Conservation (phyloP, 2,113 vertebrate species). For the Melospiza melodia region DNA sequence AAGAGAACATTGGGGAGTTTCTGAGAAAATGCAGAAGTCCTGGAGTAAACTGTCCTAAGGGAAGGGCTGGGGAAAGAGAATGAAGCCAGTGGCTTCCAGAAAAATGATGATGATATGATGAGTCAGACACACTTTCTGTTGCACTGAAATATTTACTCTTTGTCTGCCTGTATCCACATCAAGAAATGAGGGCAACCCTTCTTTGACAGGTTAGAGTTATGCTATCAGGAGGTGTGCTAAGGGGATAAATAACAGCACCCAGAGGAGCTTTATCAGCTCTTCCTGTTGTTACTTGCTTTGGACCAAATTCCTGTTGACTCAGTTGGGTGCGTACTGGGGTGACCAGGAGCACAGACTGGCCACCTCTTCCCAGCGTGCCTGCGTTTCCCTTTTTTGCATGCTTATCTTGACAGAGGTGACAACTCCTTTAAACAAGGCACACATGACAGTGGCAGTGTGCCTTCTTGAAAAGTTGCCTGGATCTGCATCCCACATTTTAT, state of each 20-base stretch:
- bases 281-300: conserved; percentile 39
- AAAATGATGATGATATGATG: conserved; percentile 12
- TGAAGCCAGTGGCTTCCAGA: conserved; percentile 37
- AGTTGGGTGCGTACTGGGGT: neutral
- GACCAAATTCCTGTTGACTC: conserved; percentile 11
- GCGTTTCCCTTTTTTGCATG: neutral
- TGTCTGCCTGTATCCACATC: neutral
- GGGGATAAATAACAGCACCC: neutral
- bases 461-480: neutral
- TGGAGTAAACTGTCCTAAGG: conserved; percentile 16
- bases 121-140: conserved; percentile 11
- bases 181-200: neutral
- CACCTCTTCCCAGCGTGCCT: neutral
- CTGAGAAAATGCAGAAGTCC: conserved; percentile 45
- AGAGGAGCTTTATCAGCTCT: conserved; percentile 32
- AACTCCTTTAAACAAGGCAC: neutral
- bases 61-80: conserved; percentile 19
- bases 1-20: conserved; percentile 21
- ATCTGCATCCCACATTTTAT: conserved; percentile 23
- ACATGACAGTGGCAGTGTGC: neutral
- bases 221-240: neutral
- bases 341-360: neutral
- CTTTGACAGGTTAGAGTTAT: neutral
- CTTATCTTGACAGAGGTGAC: conserved; percentile 15
- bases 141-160: conserved; percentile 31